Conservation (phyloP, 2,113 vertebrate genomes). For the Herpailurus yagouaroundi region DNA sequence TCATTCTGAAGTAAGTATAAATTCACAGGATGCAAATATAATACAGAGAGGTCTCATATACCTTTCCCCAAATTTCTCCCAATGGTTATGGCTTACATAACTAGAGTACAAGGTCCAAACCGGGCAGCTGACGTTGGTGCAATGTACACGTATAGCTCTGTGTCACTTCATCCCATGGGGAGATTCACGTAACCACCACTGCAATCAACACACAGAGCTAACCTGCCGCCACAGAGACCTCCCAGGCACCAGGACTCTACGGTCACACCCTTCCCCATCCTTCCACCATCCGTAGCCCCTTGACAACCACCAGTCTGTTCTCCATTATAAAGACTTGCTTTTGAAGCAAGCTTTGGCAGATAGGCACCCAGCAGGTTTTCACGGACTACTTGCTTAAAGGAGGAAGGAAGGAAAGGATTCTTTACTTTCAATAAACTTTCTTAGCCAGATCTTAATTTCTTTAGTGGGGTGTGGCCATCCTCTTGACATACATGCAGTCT, state of each 20-base stretch:
- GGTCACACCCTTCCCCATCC: not conserved
- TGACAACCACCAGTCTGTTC: not conserved
- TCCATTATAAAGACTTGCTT: not conserved
- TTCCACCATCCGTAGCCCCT: not conserved
- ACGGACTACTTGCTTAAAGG: not conserved
- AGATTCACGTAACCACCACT: not conserved
- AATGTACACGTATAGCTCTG: not conserved
- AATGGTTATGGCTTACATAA: not conserved
- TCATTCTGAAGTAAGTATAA: not conserved
- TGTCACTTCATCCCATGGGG: fast-evolving
- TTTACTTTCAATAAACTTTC: not conserved
- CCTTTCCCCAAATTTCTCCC: not conserved
- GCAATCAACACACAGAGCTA: not conserved
- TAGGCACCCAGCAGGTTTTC: not conserved
- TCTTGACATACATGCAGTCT: too few relatives aligned
- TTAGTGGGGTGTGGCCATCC: not conserved
- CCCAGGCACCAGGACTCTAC: fast-evolving
- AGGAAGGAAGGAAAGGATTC: not conserved
- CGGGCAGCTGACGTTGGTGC: not conserved
- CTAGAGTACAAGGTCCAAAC: not conserved
- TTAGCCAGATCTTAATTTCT: not conserved
- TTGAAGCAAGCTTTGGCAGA: too few relatives aligned
- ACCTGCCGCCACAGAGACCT: too few relatives aligned
- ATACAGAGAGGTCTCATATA: not conserved
- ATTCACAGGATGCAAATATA: not conserved